Evolutionary conservation across 1,140 invertebrate species (phyloP), one percentile per base, ranked within the genome.

Genomic region (Coptotermes formosanus): DNA sequence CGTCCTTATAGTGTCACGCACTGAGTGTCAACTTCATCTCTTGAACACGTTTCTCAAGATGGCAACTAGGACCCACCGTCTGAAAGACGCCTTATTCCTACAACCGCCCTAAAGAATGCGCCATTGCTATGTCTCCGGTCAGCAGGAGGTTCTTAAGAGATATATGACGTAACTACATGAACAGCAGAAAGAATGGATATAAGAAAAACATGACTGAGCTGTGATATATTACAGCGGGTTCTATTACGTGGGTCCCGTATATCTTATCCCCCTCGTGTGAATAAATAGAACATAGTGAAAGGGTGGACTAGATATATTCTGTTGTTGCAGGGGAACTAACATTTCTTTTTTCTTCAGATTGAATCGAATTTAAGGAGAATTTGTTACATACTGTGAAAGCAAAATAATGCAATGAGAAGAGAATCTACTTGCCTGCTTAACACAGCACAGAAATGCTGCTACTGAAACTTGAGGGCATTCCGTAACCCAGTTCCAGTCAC

Each of bases 161-260:
- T 75, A 75, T 30, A 75, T 75, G 64, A 75, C 64, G n/a, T 75
- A 75, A 75, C 25, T 75, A 75, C 64, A 75, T 30, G 64, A 75
- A 75, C 64, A 75, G 64, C 8, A 75, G n/a, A 25, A 75, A 14
- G 64, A 75, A 75, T 25, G 64, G 52, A 21, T 55, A 21, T 12
- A 55, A 55, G 19, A 55, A 21, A 75, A 75, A 75, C 25, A 75
- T 30, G 64, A 75, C 25, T 75, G n/a, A 75, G 64, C n/a, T 75
- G 3, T 75, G 64, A 75, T 75, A 75, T 75, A 75, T 75, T 75
- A 30, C 4, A 75, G 25, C n/a, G n/a, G 64, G 64, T 75, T 55
- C 52, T 55, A 55, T 55, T 55, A 55, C 19, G 14, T 21, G 21
- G 52, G 14, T 1, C 19, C 25, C 64, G n/a, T 30, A 30, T 75